Percentiles rank a stretch among this genome's conserved stretches.
Conservation (phyloP, 2,888 invertebrate species). For the Petrolisthes cinctipes region DNA sequence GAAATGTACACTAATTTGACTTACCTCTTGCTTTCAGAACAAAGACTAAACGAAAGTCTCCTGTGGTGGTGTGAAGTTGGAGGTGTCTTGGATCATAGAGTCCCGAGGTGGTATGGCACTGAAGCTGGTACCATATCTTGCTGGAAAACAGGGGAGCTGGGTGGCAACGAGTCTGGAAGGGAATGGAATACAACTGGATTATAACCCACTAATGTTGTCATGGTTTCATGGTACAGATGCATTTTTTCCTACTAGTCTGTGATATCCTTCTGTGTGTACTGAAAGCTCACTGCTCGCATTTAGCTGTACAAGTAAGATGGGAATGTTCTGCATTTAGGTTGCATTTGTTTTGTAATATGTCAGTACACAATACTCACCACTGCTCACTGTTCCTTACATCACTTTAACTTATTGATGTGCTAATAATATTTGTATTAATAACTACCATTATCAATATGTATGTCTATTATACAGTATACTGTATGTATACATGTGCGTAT, state of each 20-base stretch:
- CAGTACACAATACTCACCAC: conserved; percentile 34
- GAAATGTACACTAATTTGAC: no score
- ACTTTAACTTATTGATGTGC: not conserved
- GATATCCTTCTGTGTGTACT: conserved; percentile 40
- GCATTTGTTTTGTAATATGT: conserved; percentile 21
- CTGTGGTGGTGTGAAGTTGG: conserved; percentile 26
- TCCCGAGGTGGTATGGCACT: not conserved
- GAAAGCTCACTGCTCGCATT: conserved; percentile 24
- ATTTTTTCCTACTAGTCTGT: conserved; percentile 53
- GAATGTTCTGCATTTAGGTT: conserved; percentile 26
- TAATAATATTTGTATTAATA: not conserved
- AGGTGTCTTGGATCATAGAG: not conserved
- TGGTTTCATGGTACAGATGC: conserved; percentile 17
- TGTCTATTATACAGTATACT: no score
- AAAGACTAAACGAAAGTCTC: conserved; percentile 42
- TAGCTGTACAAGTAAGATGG: conserved; percentile 17
- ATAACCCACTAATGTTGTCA: conserved; percentile 45
- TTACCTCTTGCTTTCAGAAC: conserved; percentile 32
- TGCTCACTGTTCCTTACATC: conserved; percentile 26
- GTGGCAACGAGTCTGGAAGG: not conserved
- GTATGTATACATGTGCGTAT: no score
- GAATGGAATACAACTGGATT: not conserved
- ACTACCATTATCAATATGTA: no score
- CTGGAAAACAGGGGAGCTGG: not conserved
- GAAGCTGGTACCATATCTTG: not conserved